phyloP scores from a whole-genome alignment of 2,888 invertebrate genomes.

The Pseudococcus viburni region DNA sequence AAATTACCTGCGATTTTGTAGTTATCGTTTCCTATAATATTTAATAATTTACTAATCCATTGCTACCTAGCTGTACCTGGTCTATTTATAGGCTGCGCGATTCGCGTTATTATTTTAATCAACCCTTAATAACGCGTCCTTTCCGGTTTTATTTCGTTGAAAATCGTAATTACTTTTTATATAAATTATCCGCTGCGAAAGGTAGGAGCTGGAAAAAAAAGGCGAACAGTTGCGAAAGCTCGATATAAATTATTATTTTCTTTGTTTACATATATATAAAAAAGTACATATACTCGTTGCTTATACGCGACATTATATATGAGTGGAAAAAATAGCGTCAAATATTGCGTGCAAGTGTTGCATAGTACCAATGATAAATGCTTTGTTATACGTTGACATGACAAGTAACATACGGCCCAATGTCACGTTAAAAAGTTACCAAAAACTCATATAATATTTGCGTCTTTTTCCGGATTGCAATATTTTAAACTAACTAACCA shows the following conservation, averaged over 20 bases:
- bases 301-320: conserved; percentile 53
- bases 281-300: not conserved
- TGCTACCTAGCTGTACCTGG: not conserved
- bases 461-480: conserved; percentile 47
- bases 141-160: conserved; percentile 53
- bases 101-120: conserved; percentile 42
- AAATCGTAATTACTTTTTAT: conserved; percentile 36
- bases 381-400: conserved; percentile 64
- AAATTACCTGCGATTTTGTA: conserved; percentile 35
- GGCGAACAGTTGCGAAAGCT: not conserved
- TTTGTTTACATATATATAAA: conserved; percentile 40
- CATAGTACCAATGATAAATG: conserved; percentile 59
- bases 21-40: conserved; percentile 39
- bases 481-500: conserved; percentile 43
- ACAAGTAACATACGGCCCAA: conserved; percentile 63
- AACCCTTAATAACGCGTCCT: conserved; percentile 23
- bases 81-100: conserved; percentile 21
- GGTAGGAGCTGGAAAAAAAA: not conserved
- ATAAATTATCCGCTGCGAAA: conserved; percentile 2
- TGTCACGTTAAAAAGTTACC: conserved; percentile 63
- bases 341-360: conserved; percentile 61
- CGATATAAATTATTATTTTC: conserved; percentile 45
- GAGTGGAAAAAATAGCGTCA: conserved; percentile 48
- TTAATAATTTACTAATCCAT: conserved; percentile 16
- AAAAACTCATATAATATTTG: conserved; percentile 53